Evolutionary conservation across 2,888 invertebrate genomes (phyloP), one percentile per base, ranked within the genome.

Genomic region (Trichopoda pennipes): DNA sequence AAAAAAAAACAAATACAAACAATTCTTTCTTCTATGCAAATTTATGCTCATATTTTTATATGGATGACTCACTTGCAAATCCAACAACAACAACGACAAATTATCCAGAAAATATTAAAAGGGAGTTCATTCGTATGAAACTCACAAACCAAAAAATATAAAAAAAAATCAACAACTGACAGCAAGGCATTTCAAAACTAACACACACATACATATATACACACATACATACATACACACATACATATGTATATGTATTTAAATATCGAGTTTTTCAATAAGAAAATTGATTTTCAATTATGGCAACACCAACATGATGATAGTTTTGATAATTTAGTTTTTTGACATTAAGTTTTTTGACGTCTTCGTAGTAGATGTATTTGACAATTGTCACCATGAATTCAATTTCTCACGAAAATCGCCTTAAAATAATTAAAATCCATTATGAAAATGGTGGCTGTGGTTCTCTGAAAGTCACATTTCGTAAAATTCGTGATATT

Each of bases 21-120:
- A 61, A 61, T 49, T 76, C 32, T 35, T 49, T 76, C 32, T 35
- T 60, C 60, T 53, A 61, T 51, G 28, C 53, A 58, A 32, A 51
- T 63, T 66, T 72, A 78, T 76, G 80, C 23, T 76, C 49, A 69
- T n/a, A n/a, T 64, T 80, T 80, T 64, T 66, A 66, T 60, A 51
- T 55, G 76, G 56, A 76, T 81, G 80, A 81, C 75, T 81, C 76
- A 81, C 72, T 78, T 51, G 66, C 72, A 53, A 72, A 66, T 42
- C 28, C 10, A 66, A 53, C 75, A 56, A 47, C 47, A 58, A 23
- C 10, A 66, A 53, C 75, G 47, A 47, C 47, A 58, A 23, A 10
- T 58, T 66, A 66, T 66, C 58, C 66, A 75, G 58, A 51, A 75
- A 75, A 44, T 14, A 28, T 12, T 7, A 28, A 63, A 60, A 76